A percentile compares a stretch with the other conserved stretches of the same genome.
Conservation (phyloP, 2,797 vertebrate species). For the Tapirus indicus region DNA sequence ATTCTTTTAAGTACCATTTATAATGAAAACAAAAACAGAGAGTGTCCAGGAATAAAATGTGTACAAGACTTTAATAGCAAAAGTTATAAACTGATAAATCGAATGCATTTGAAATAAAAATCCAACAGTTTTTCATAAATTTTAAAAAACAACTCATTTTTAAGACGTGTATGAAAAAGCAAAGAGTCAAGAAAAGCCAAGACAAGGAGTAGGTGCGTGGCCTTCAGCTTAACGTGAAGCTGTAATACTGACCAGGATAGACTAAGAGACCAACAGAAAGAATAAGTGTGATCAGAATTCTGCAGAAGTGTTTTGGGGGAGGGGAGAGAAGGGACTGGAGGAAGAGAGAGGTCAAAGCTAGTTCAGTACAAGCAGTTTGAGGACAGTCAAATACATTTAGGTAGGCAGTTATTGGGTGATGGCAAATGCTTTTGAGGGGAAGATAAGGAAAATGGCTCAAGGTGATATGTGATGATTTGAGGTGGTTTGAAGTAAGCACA, state of each 20-base stretch:
- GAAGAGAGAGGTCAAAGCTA: background rate
- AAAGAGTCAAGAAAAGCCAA: constrained; percentile 20
- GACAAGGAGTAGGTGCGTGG: background rate
- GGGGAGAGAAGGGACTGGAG: background rate
- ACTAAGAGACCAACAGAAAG: background rate
- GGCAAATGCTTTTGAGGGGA: background rate
- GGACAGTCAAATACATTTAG: background rate
- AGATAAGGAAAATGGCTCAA: constrained; percentile 40
- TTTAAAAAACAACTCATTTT: background rate
- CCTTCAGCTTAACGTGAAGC: background rate
- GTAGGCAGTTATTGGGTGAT: background rate
- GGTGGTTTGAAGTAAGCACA: background rate
- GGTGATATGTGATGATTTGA: background rate
- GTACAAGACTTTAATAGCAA: background rate
- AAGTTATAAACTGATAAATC: constrained; percentile 3
- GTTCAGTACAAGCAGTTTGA: background rate
- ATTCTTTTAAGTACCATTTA: background rate
- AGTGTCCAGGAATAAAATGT: background rate
- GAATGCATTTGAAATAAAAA: constrained; percentile 54
- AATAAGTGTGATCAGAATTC: background rate
- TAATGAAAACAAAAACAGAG: constrained; percentile 48
- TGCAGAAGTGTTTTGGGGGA: background rate
- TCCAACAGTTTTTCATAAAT: background rate
- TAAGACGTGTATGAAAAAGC: constrained; percentile 23
- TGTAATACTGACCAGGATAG: background rate